These are phyloP conservation scores for Macquaria australasica DNA, from an alignment of 2,113 vertebrate genomes.

Conservation along the genomic window DNA sequence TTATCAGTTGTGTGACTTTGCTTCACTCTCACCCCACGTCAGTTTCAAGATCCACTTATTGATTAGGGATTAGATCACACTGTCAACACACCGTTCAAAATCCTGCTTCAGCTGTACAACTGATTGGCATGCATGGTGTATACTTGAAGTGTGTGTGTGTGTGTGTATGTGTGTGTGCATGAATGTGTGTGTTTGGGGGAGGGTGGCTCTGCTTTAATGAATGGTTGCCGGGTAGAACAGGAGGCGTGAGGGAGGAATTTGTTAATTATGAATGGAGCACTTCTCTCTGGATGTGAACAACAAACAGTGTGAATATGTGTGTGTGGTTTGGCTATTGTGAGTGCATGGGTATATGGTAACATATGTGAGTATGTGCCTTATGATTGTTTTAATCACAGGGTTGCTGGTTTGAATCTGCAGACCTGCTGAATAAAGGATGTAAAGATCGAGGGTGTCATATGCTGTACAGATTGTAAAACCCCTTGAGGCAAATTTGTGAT, in stretches of 20 bases:
- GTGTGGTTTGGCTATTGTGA: slow-evolving; percentile 15
- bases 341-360: slow-evolving; percentile 24
- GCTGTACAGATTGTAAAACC: too few relatives aligned
- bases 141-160: slow-evolving; percentile 26
- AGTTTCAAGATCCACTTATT: neutral
- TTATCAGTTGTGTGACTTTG: slow-evolving; percentile 18
- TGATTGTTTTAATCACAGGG: slow-evolving; percentile 2
- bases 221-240: slow-evolving; percentile 86
- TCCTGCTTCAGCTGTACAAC: slow-evolving; percentile 16
- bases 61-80: slow-evolving; percentile 45
- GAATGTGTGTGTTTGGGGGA: slow-evolving; percentile 42
- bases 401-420: slow-evolving; percentile 26
- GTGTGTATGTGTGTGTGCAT: slow-evolving; percentile 34
- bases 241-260: slow-evolving; percentile 83
- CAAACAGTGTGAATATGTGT: slow-evolving; percentile 36
- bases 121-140: slow-evolving; percentile 51
- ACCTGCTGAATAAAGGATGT: neutral
- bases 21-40: neutral
- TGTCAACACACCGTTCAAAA: slow-evolving; percentile 6
- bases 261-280: slow-evolving; percentile 86
- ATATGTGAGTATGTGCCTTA: slow-evolving; percentile 4
- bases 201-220: slow-evolving; percentile 73
- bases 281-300: slow-evolving; percentile 69
- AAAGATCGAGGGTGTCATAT: too few relatives aligned
- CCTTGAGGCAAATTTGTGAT: too few relatives aligned